phyloP scores from a whole-genome alignment of 2,113 vertebrate genomes.

The Dolichotis patagonum region DNA sequence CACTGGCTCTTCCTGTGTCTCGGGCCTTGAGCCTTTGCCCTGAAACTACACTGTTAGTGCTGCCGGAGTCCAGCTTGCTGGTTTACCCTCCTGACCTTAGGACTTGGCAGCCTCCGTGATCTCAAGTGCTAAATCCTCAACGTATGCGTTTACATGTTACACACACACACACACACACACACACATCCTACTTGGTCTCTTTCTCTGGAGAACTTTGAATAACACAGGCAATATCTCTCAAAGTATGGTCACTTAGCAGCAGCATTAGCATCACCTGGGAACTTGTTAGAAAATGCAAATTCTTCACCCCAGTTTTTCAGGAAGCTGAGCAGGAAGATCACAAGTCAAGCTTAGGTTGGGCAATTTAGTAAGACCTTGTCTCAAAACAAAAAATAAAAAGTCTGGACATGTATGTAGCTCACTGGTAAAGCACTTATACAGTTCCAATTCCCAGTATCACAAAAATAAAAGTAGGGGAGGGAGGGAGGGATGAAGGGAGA shows the following conservation, averaged over 20 bases:
- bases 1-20: background rate
- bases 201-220: background rate
- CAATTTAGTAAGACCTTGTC: background rate
- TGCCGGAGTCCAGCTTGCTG: background rate
- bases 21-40: background rate
- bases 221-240: background rate
- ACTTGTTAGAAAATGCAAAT: background rate
- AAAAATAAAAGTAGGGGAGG: background rate
- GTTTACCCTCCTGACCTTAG: background rate
- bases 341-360: background rate
- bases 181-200: background rate
- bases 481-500: too few relatives aligned
- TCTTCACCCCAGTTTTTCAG: background rate
- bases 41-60: background rate
- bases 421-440: background rate
- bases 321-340: background rate
- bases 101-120: background rate
- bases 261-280: background rate
- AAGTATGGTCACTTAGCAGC: background rate
- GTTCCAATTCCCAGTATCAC: background rate
- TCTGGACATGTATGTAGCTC: background rate
- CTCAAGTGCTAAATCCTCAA: background rate
- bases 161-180: background rate
- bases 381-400: background rate
- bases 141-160: background rate